phyloP scores from a whole-genome alignment of 92 coral and sea anemone species.

The Parazoanthus atlanticus region DNA sequence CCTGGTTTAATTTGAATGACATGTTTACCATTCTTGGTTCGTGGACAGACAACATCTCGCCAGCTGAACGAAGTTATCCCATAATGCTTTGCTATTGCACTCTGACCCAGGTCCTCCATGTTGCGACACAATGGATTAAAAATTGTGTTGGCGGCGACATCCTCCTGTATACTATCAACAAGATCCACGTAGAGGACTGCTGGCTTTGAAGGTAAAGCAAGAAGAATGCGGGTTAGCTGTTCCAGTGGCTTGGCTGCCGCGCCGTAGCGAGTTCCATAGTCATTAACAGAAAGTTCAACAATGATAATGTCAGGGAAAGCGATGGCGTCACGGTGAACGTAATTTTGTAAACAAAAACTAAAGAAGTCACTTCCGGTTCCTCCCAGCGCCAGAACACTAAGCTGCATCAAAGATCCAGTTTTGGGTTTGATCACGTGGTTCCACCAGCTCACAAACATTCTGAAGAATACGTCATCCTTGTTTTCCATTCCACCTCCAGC shows the following conservation, averaged over 20 bases:
- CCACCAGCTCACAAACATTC: slow-evolving; percentile 70
- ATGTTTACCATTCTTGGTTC: neutral
- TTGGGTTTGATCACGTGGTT: slow-evolving; percentile 40
- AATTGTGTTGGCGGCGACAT: neutral
- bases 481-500: slow-evolving; percentile 75
- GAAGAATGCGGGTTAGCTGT: slow-evolving; percentile 57
- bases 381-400: slow-evolving; percentile 25
- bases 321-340: neutral
- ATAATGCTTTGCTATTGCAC: slow-evolving; percentile 66
- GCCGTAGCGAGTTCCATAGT: slow-evolving; percentile 63
- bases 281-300: slow-evolving; percentile 67
- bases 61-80: slow-evolving; percentile 70
- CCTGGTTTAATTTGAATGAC: slow-evolving; percentile 24
- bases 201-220: slow-evolving; percentile 54
- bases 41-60: slow-evolving; percentile 83
- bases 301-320: slow-evolving; percentile 50
- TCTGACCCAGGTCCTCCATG: slow-evolving; percentile 79
- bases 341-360: slow-evolving; percentile 46
- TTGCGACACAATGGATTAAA: slow-evolving; percentile 56
- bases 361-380: slow-evolving; percentile 61
- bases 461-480: slow-evolving; percentile 35
- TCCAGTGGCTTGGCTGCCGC: slow-evolving; percentile 66
- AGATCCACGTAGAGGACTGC: slow-evolving; percentile 55
- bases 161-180: slow-evolving; percentile 35
- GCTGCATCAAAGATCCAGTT: slow-evolving; percentile 40